Percentiles rank a stretch among this genome's conserved stretches.
phyloP scores from a whole-genome alignment of 2,113 vertebrate species.

The Percopsis transmontana region DNA sequence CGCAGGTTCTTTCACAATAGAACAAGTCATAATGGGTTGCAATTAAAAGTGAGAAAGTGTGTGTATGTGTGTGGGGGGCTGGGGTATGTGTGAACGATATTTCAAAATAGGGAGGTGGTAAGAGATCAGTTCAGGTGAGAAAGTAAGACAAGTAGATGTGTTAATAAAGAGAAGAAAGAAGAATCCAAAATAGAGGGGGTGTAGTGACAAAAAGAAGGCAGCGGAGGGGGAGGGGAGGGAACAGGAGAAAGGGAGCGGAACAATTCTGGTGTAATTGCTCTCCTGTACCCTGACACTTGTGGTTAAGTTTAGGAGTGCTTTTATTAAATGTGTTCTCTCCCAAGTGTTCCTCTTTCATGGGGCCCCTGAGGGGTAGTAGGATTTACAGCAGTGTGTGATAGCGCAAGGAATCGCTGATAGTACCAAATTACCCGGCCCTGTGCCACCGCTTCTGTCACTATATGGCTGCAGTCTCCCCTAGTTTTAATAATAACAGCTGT shows the following conservation, averaged over 20 bases:
- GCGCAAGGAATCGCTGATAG: constrained; percentile 59
- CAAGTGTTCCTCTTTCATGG: constrained; percentile 55
- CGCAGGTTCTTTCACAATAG: constrained; percentile 45
- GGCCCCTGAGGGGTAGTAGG: constrained; percentile 54
- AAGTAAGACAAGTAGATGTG: constrained; percentile 27
- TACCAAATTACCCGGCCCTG: constrained; percentile 56
- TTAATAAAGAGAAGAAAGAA: constrained; percentile 43
- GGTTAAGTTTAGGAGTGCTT: constrained; percentile 72
- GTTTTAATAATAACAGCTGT: constrained; percentile 67
- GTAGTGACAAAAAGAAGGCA: constrained; percentile 20
- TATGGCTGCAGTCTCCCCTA: constrained; percentile 43
- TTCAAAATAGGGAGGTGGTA: constrained; percentile 41
- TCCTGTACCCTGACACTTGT: constrained; percentile 64
- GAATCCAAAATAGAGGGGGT: constrained; percentile 35
- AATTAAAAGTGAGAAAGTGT: constrained; percentile 65
- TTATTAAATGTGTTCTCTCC: constrained; percentile 70
- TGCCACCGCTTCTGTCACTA: constrained; percentile 39
- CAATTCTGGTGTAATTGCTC: constrained; percentile 65
- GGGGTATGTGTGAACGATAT: neutral
- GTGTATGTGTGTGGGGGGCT: neutral
- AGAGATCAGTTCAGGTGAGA: constrained; percentile 41
- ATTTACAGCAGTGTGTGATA: constrained; percentile 67
- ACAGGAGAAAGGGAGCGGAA: constrained; percentile 33
- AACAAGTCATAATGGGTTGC: constrained; percentile 56
- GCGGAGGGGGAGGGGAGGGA: constrained; percentile 23